Conservation (phyloP, 2,113 vertebrate species). For the Cynopterus brachyotis region DNA sequence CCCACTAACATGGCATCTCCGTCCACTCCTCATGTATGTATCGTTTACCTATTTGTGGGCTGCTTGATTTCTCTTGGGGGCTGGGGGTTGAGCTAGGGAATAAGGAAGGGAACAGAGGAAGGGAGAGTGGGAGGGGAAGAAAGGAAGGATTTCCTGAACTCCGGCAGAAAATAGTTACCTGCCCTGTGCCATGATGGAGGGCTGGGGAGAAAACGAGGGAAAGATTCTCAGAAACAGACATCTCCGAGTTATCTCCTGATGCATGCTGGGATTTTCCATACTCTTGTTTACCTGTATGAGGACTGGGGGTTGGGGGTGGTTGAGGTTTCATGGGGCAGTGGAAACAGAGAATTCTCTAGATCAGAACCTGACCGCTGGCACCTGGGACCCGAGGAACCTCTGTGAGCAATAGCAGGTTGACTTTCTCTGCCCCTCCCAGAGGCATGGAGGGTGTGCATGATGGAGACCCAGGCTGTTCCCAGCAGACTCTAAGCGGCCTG, state of each 20-base stretch:
- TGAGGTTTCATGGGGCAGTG: not conserved
- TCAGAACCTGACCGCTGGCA: not conserved
- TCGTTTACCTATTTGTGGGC: conserved; percentile 47
- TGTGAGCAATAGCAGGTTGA: not conserved
- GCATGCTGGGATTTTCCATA: not conserved
- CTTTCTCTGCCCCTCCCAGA: not conserved
- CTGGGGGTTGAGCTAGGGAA: not conserved
- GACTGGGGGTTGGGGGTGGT: not conserved
- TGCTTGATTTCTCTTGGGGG: not conserved
- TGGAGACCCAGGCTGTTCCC: not conserved
- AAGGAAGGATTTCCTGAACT: not conserved
- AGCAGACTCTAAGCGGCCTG: not conserved
- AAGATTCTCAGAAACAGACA: not conserved
- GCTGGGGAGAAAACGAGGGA: not conserved
- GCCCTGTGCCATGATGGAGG: not conserved
- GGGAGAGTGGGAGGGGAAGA: not conserved
- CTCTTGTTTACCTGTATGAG: not conserved
- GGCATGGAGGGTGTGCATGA: not conserved
- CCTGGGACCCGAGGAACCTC: not conserved
- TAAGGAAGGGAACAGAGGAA: not conserved
- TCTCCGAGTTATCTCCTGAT: not conserved
- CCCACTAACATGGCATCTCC: conserved; percentile 91
- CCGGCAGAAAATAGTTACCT: not conserved
- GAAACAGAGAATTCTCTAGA: not conserved
- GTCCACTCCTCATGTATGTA: conserved; percentile 95